These are phyloP conservation scores for Drosophila flavopinicola DNA, from an alignment of 2,888 invertebrate species.

Conservation along the genomic window DNA sequence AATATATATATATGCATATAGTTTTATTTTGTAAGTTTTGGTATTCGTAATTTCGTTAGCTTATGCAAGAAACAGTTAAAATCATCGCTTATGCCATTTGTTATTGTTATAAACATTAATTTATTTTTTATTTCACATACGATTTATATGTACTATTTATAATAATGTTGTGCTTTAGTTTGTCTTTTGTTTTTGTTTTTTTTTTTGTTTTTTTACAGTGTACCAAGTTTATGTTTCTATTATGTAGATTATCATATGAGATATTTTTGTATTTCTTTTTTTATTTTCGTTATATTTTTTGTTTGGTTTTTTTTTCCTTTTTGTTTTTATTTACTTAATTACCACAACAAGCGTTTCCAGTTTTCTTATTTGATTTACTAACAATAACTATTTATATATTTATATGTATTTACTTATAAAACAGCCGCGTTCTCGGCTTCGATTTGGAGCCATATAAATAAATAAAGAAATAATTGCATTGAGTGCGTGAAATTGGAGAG, in stretches of 20 bases:
- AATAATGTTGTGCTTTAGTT: conserved; percentile 62
- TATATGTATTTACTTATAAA: conserved; percentile 29
- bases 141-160: conserved; percentile 47
- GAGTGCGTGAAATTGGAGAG: background rate
- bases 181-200: conserved; percentile 29
- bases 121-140: conserved; percentile 64
- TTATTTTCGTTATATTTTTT: conserved; percentile 23
- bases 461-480: background rate
- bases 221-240: conserved; percentile 63
- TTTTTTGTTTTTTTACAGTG: conserved; percentile 64
- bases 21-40: conserved; percentile 28
- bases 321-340: conserved; percentile 60
- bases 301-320: conserved; percentile 23
- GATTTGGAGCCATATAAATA: conserved; percentile 1
- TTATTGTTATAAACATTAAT: conserved; percentile 67
- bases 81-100: conserved; percentile 68
- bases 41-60: conserved; percentile 45
- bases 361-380: conserved; percentile 79
- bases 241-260: conserved; percentile 60
- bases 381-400: conserved; percentile 61
- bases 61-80: conserved; percentile 70
- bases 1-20: conserved; percentile 16
- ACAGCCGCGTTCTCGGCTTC: conserved; percentile 27
- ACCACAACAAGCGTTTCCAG: conserved; percentile 80
- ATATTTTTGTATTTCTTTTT: conserved; percentile 46